Base-by-base conservation (phyloP, 2,113 vertebrate species). In the Heteronetta atricapilla region DNA sequence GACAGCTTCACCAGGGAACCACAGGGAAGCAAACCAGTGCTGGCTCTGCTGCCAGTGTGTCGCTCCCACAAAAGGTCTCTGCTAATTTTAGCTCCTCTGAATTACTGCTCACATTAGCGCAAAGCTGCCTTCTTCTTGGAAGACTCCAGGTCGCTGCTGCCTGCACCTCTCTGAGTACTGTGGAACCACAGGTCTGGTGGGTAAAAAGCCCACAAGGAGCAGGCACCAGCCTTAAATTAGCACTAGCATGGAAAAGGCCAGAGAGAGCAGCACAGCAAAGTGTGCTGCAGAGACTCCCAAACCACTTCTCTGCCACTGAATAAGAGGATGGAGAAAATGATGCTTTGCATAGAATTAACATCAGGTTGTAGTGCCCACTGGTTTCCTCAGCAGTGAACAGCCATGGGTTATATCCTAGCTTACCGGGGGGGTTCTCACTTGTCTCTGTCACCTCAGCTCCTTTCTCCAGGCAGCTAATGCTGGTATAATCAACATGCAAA, bases 51-150 rank as follows among this genome's bases (percentile, higher is more conserved):
- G 88, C 95, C 90, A 94, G 77, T 5, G 0, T 6, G 1, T 50
- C 3, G 2, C 74, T 93, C 77, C 82, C 90, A 94, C 90, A 94
- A 92, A 96, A 89, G 58, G 34, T 68, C 79, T 82, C 76, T 82
- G 73, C 94, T 96, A 93, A 94, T 93, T 97, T 96, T 95, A 92
- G 81, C 67, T 85, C 25, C 53, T 72, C 60, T 87, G 83, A 94
- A 82, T 93, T 94, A 82, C 81, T 25, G 70, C 50, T 86, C 56
- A 36, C 62, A 66, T 82, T 79, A 94, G 64, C 1, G 2, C 74
- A 73, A 29, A 64, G 33, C 36, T 85, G 62, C 53, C 66, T 79
- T 59, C 88, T 80, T 87, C 31, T 28, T 2, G 5, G 82, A 93
- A 80, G 33, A 69, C 70, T 90, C 70, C 55, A 76, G 55, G 70